A percentile compares a stretch with the other conserved stretches of the same genome.
These are phyloP conservation scores for Heliangelus exortis DNA, from an alignment of 2,797 vertebrate genomes.

Conservation along the genomic window DNA sequence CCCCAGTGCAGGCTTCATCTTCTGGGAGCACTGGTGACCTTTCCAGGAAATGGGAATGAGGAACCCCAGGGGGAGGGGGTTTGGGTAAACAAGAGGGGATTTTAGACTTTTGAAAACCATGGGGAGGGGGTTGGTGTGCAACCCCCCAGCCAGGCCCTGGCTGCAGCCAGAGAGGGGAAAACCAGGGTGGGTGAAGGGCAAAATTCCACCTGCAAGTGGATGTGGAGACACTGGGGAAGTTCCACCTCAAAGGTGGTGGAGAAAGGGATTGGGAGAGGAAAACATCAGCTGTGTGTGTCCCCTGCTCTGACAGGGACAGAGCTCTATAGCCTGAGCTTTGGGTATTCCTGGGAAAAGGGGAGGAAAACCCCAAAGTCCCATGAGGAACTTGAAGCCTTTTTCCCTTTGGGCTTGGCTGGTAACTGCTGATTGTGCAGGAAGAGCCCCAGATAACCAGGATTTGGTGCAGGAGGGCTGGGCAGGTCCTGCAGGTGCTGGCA, in stretches of 20 bases:
- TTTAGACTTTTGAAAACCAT: neutral
- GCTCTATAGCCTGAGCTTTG: rapidly evolving
- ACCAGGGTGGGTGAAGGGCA: too few species aligned
- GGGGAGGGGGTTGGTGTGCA: neutral
- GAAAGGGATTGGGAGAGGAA: neutral
- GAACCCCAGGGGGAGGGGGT: neutral
- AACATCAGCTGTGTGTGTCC: neutral
- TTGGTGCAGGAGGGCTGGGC: neutral
- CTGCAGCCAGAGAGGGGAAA: neutral
- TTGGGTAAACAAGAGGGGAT: neutral
- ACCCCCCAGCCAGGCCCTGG: neutral
- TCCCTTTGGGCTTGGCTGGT: neutral
- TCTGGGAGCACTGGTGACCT: neutral
- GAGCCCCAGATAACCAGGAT: neutral
- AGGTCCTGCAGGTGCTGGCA: neutral
- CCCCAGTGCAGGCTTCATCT: neutral
- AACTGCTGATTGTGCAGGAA: neutral
- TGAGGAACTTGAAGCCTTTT: rapidly evolving
- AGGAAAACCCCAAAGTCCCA: neutral
- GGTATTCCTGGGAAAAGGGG: neutral
- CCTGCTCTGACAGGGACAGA: rapidly evolving
- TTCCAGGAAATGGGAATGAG: slow-evolving; percentile 2
- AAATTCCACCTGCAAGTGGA: too few species aligned
- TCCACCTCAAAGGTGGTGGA: rapidly evolving
- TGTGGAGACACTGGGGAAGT: too few species aligned